Conservation (phyloP, 2,113 vertebrate species). For the Girardinichthys multiradiatus region DNA sequence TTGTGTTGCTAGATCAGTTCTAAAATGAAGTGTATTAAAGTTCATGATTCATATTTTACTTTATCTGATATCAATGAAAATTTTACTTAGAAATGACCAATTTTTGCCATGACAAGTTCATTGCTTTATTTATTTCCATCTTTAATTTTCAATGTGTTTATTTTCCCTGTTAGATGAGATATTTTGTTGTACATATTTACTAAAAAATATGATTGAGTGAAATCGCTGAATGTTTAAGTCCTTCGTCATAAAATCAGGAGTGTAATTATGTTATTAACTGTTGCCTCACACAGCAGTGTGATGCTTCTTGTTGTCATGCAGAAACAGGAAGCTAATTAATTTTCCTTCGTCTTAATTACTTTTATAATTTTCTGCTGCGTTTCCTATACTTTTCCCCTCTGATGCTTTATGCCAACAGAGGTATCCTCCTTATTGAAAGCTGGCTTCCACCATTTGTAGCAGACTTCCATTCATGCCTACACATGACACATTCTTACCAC, state of each 20-base stretch:
- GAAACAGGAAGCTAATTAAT: too few species aligned
- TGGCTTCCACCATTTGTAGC: conserved; percentile 4
- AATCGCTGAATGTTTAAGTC: conserved; percentile 66
- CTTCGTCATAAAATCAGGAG: conserved; percentile 66
- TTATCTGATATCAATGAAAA: too few species aligned
- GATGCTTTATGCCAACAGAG: background rate
- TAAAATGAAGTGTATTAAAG: too few species aligned
- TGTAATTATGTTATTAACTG: conserved; percentile 24
- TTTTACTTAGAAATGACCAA: too few species aligned
- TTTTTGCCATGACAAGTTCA: too few species aligned
- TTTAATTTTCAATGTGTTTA: too few species aligned
- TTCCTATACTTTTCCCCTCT: background rate
- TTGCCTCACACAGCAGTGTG: conserved; percentile 1
- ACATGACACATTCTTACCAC: conserved; percentile 82
- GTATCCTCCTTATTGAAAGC: conserved; percentile 14
- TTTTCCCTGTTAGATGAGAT: too few species aligned
- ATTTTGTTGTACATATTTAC: conserved; percentile 55
- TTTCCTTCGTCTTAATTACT: too few species aligned
- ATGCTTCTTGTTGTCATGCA: too few species aligned
- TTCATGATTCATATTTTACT: too few species aligned
- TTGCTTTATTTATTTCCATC: too few species aligned
- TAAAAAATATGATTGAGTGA: conserved; percentile 77
- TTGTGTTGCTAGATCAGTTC: too few species aligned
- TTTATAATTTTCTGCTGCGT: background rate
- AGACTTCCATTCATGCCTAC: conserved; percentile 35